Evolutionary conservation across 2,797 vertebrate species (phyloP).

Genomic region (Dendrocincla fuliginosa): DNA sequence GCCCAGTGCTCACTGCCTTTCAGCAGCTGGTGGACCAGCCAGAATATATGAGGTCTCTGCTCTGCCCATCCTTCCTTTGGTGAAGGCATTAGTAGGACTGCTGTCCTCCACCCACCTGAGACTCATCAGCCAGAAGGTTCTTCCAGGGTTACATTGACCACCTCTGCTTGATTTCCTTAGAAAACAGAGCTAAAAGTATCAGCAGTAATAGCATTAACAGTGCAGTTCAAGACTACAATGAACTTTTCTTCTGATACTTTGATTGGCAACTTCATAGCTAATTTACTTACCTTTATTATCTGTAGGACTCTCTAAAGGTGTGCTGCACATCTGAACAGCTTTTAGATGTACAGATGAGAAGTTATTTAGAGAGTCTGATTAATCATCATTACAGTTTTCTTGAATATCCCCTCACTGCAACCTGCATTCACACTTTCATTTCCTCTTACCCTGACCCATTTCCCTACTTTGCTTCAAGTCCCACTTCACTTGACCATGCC

Average conservation of each 20-base stretch:
- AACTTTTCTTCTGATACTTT: neutral
- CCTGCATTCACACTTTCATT: neutral
- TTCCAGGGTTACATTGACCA: neutral
- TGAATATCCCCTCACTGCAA: neutral
- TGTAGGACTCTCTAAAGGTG: neutral
- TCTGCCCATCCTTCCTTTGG: neutral
- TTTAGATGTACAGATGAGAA: neutral
- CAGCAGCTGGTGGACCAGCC: neutral
- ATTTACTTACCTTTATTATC: constrained; percentile 1
- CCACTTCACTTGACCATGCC: neutral
- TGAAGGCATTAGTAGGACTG: neutral
- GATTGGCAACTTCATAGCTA: neutral
- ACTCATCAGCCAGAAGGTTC: neutral
- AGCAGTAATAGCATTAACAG: neutral
- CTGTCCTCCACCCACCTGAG: neutral
- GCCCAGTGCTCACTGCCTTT: neutral
- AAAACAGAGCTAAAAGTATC: neutral
- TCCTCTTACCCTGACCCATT: constrained; percentile 22
- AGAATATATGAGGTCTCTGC: neutral
- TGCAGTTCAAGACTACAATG: neutral
- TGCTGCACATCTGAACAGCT: neutral
- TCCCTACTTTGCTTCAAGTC: constrained; percentile 12
- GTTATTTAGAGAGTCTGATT: neutral
- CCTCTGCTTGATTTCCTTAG: neutral
- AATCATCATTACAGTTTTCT: neutral